These are phyloP conservation scores for Halocynthia aurantium DNA, from an alignment of 23 tunicate species.

Conservation along the genomic window DNA sequence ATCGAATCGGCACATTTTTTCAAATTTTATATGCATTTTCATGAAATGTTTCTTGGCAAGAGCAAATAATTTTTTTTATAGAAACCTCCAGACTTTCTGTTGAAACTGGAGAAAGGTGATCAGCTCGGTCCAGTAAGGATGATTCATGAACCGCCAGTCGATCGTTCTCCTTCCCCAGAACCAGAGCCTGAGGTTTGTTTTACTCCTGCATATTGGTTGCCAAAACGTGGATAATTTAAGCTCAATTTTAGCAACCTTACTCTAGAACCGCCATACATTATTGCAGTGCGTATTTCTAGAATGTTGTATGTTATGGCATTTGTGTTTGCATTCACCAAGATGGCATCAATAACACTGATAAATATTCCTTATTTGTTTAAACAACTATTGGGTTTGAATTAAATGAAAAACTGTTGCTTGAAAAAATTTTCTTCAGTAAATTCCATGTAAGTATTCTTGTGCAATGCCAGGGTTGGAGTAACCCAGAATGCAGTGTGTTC, in stretches of 20 bases:
- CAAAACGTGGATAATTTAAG: too few species aligned
- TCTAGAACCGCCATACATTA: background rate
- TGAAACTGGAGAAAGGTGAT: conserved; percentile 64
- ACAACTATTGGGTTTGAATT: too few species aligned
- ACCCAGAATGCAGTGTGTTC: too few species aligned
- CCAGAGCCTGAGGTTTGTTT: conserved; percentile 27
- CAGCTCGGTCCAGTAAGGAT: conserved; percentile 69
- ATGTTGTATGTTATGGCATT: too few species aligned
- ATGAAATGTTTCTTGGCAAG: background rate
- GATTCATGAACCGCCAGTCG: conserved; percentile 34
- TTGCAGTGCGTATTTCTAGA: background rate
- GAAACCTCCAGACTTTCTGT: conserved; percentile 69
- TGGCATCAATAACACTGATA: too few species aligned
- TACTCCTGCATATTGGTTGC: too few species aligned
- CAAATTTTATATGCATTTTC: background rate
- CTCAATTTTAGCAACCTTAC: background rate
- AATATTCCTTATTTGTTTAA: too few species aligned
- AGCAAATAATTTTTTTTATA: conserved; percentile 6
- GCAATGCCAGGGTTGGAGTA: too few species aligned
- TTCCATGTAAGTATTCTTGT: too few species aligned
- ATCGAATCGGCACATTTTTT: background rate
- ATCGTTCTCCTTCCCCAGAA: conserved; percentile 45
- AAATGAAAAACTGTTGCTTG: too few species aligned
- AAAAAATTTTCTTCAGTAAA: too few species aligned
- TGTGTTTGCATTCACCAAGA: too few species aligned